Base-by-base conservation (phyloP, 2,888 invertebrate genomes). In the Euplagia quadripunctaria region DNA sequence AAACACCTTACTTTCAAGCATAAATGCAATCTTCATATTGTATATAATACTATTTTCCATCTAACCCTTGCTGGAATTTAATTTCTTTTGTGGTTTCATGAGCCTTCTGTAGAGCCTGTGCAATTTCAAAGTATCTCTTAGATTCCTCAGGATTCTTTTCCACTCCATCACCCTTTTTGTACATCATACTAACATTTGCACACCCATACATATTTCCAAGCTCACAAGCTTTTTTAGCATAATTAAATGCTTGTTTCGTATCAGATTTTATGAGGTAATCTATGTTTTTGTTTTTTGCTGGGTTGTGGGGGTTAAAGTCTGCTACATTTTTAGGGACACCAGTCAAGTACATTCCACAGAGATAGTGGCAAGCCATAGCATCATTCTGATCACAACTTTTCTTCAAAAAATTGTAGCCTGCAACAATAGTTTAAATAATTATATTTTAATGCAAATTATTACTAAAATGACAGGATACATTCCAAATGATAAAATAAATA, bases 131-230 rank as follows among this genome's bases (percentile, higher is more conserved):
- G 88, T 97, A 99, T 79, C 97, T 96, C 74, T 98, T 97, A 0
- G 98, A 97, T 87, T 98, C 95, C 73, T 97, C 96, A 68, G 93
- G 88, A 91, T 98, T 97, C 88, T 98, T 97, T 71, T 97, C 97
- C 0, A 97, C 97, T 2, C 99, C 99, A 79, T 99, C 98, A 17
- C 99, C 99, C 88, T 97, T 97, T 52, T 96, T 96, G 90, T 98
- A 98, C 98, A 99, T 98, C 91, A 98, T 97, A 87, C 98, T 97
- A 0, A 99, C 95, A 94, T 99, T 99, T 0, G 98, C 97, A 94
- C 99, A 99, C 0, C 98, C 98, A 88, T 97, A 98, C 90, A 98
- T 97, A 88, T 99, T 98, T 0, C 98, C 98, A 0, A 97, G 92
- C 78, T 98, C 98, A 90, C 99, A 99, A 0, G 98, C 98, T 90